These are phyloP conservation scores for Philereme vetulata DNA, from an alignment of 2,888 invertebrate species.

Conservation along the genomic window DNA sequence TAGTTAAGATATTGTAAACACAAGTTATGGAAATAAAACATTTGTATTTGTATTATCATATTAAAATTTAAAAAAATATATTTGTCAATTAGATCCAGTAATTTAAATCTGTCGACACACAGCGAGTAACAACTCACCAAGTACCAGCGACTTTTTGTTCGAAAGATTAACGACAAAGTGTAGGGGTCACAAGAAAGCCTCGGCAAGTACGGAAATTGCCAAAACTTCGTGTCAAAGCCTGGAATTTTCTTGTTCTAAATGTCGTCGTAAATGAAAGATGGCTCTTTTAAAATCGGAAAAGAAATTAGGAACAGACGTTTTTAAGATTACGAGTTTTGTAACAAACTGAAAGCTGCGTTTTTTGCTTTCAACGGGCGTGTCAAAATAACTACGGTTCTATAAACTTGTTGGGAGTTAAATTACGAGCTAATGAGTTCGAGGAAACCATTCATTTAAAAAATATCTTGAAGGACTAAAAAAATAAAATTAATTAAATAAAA, in stretches of 20 bases:
- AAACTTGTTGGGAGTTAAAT: slow-evolving; percentile 28
- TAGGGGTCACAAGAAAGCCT: slow-evolving; percentile 76
- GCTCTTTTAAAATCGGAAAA: slow-evolving; percentile 81
- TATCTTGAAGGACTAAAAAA: too few species aligned
- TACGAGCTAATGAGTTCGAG: slow-evolving; percentile 7
- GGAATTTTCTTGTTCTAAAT: slow-evolving; percentile 81
- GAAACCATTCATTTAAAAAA: slow-evolving; percentile 13
- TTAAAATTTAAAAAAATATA: too few species aligned
- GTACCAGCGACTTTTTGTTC: slow-evolving; percentile 75
- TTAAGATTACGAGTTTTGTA: slow-evolving; percentile 77
- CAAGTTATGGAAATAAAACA: too few species aligned
- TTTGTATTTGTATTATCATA: too few species aligned
- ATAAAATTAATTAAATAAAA: too few species aligned
- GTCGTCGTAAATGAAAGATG: slow-evolving; percentile 82
- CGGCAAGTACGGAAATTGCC: slow-evolving; percentile 79
- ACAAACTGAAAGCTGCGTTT: slow-evolving; percentile 62
- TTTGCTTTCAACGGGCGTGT: slow-evolving; percentile 32
- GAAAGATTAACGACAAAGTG: slow-evolving; percentile 81
- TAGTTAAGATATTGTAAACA: too few species aligned
- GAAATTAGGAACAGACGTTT: slow-evolving; percentile 82
- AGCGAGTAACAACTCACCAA: slow-evolving; percentile 66
- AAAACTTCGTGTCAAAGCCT: slow-evolving; percentile 80
- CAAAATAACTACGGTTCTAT: slow-evolving; percentile 25
- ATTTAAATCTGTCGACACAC: slow-evolving; percentile 73
- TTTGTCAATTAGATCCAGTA: slow-evolving; percentile 54